Base-by-base conservation (phyloP, 2,113 vertebrate species). In the Ploceus nigricollis region DNA sequence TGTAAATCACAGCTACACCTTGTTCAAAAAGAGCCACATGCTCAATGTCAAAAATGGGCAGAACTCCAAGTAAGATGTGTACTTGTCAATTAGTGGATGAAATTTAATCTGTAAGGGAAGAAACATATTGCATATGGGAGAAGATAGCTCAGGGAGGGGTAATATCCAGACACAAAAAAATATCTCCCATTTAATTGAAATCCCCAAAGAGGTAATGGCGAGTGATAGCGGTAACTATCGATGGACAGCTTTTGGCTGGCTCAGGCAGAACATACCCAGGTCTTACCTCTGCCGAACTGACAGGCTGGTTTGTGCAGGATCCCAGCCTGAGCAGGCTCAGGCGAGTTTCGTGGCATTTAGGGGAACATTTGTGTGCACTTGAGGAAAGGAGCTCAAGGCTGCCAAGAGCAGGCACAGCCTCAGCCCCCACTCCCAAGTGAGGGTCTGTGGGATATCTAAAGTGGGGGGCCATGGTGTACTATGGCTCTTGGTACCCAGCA, bases 41-140 rank as follows among this genome's bases (percentile, higher is more conserved):
- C 44, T 89, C 86, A 53, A 13, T 66, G 71, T 86, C 71, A 92
- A 87, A 66, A 64, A 65, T 18, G 77, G 82, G 70, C 84, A 94
- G 61, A 81, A 78, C 50, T 87, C 68, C 90, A 72, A 89, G 71
- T 11, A 28, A 94, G 93, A 75, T 33, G 42, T 20, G 31, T 86
- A 64, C 80, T 90, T 63, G 56, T 87, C 86, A 95, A 92, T 87
- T 93, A 91, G 40, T 6, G 35, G 88, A 79, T 77, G 64, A 90
- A 93, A 82, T 39, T 17, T 51, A 63, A 71, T 50, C 42, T 45
- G 64, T 79, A 82, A 71, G 53, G n/a, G 73, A 83, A 89, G 61
- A 90, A 93, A 57, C 87, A 48, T 44, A 69, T 13, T 47, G 87
- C 61, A 18, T 13, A 28, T 12, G 28, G 27, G 4, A 23, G 23